These are phyloP conservation scores for Corythaeola cristata DNA, from an alignment of 2,113 vertebrate species.

Conservation along the genomic window DNA sequence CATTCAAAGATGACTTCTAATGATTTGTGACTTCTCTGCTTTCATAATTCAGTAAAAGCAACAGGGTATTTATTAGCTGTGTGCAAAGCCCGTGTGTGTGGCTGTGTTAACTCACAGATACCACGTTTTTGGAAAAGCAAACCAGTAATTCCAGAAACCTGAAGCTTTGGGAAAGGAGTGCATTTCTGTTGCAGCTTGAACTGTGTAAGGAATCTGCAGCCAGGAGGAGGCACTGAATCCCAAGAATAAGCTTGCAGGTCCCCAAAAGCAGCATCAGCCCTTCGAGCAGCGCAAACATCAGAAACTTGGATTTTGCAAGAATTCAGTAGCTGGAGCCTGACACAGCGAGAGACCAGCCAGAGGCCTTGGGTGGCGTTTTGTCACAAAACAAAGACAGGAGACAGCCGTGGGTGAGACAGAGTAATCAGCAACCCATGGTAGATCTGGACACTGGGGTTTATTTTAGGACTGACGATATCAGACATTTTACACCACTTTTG, in stretches of 20 bases:
- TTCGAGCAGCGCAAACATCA: background rate
- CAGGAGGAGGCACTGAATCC: background rate
- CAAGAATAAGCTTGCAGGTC: background rate
- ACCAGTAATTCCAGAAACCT: background rate
- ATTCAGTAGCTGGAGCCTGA: background rate
- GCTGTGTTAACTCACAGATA: conserved; percentile 15
- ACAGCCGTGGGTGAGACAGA: background rate
- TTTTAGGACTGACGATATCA: background rate
- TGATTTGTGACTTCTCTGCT: conserved; percentile 21
- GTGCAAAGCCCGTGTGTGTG: background rate
- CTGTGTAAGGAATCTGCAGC: accelerated
- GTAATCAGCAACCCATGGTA: background rate
- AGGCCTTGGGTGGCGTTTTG: background rate
- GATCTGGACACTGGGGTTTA: background rate
- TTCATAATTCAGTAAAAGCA: conserved; percentile 3
- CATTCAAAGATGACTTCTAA: background rate
- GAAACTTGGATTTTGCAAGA: background rate
- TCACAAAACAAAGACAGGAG: background rate
- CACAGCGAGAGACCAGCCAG: background rate
- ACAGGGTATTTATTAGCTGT: background rate
- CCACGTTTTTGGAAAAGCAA: background rate
- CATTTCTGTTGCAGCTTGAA: background rate
- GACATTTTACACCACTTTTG: background rate
- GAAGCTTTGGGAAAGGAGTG: background rate
- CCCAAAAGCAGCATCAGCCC: background rate